A percentile compares a stretch with the other conserved stretches of the same genome.
These are phyloP conservation scores for Crotalus adamanteus DNA, from an alignment of 2,797 vertebrate genomes.

Conservation along the genomic window DNA sequence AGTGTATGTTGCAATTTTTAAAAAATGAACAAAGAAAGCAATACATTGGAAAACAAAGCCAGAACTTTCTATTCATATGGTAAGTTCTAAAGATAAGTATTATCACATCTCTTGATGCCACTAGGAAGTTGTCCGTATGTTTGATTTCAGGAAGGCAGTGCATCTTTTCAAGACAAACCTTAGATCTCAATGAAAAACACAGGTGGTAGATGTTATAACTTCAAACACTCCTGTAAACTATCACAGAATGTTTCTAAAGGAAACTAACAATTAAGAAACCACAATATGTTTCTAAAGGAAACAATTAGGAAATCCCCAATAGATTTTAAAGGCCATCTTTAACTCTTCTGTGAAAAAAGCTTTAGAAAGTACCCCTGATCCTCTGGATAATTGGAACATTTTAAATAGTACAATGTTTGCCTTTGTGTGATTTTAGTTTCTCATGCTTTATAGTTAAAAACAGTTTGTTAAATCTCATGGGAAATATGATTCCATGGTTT, in stretches of 20 bases:
- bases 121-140: neutral
- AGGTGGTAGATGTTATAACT: neutral
- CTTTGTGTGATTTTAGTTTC: slow-evolving; percentile 17
- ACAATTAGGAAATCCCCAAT: neutral
- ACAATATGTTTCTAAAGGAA: slow-evolving; percentile 13
- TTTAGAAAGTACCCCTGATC: slow-evolving; percentile 3
- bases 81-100: neutral
- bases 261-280: slow-evolving; percentile 3
- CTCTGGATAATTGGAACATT: neutral
- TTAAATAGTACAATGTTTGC: slow-evolving; percentile 9
- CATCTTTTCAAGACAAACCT: neutral
- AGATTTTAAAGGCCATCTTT: neutral
- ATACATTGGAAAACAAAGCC: neutral
- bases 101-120: neutral
- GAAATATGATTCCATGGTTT: slow-evolving; percentile 17
- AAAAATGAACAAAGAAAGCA: neutral
- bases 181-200: neutral
- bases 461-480: slow-evolving; percentile 16
- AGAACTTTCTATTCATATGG: neutral
- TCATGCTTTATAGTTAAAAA: neutral
- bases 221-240: neutral
- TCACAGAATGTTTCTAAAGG: slow-evolving; percentile 8
- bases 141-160: slow-evolving; percentile 2
- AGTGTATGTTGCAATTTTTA: neutral
- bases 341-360: neutral